Evolutionary conservation across 2,113 vertebrate species (phyloP), one percentile per base, ranked within the genome.

Genomic region (Lepus americanus): DNA sequence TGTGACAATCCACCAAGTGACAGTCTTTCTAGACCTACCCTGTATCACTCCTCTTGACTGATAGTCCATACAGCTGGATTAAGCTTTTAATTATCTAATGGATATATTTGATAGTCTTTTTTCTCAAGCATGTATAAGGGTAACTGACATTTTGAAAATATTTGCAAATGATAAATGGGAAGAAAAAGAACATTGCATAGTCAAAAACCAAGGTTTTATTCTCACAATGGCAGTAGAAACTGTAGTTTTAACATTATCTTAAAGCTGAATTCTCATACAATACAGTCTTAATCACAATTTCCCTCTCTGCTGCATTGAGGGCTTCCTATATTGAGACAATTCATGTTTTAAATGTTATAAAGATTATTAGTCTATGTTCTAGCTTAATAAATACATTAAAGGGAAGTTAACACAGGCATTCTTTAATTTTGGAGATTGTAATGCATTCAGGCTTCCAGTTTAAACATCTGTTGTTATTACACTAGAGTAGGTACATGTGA

Each of bases 71-170:
- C 5, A 85, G 6, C 25, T 81, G 0, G 61, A 17, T 88, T 36
- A 11, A 70, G 23, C 9, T 90, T 8, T 12, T 80, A 23, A 72
- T 8, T 7, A 82, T 53, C 13, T 20, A 64, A 72, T 39, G 55
- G 53, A 61, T 25, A 22, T 77, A 36, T 72, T 16, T 88, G 23
- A 64, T 79, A 66, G 49, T 25, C 53, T 88, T 90, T 90, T 5
- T 80, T 94, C 23, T 76, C 23, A 78, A 31, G 9, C 1, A 73
- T 67, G 9, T 70, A 16, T 59, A 31, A 9, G 8, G 19, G 23
- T 66, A 74, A 63, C 6, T 77, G 63, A 80, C 44, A 25, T 74
- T 69, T 86, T 73, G 20, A 94, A 93, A 81, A 91, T 81, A 80
- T 53, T 87, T 81, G 25, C 6, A 59, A 88, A 90, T 6, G 9